phyloP scores from a whole-genome alignment of 2,888 invertebrate species.

The Craniophora ligustri region DNA sequence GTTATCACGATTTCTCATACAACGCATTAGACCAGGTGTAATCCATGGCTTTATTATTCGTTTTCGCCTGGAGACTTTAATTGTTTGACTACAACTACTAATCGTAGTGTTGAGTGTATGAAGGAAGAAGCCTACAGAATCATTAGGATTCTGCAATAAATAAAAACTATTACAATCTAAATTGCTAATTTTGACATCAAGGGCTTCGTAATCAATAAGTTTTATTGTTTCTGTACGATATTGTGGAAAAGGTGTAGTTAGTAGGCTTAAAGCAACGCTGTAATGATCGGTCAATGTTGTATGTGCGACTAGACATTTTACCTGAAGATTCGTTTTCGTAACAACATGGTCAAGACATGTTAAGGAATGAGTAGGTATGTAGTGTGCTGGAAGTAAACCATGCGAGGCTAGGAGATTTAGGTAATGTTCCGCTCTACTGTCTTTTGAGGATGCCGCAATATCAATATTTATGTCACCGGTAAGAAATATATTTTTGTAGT shows the following conservation, averaged over 20 bases:
- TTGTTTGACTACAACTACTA: neutral
- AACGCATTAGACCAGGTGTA: no score
- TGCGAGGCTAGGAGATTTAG: neutral
- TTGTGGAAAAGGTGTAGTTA: neutral
- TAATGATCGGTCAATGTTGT: neutral
- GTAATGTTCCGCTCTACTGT: neutral
- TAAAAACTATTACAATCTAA: neutral
- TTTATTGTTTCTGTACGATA: no score
- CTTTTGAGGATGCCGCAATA: neutral
- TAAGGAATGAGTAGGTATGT: neutral
- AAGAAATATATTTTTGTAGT: neutral
- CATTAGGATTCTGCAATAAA: neutral
- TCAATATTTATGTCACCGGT: neutral
- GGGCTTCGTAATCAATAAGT: neutral
- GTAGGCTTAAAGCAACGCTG: neutral
- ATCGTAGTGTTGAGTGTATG: neutral
- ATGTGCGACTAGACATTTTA: conserved; percentile 1
- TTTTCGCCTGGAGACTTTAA: neutral
- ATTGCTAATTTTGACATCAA: neutral
- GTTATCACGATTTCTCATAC: conserved; percentile 1
- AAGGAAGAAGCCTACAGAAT: neutral
- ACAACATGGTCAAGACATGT: conserved; percentile 2
- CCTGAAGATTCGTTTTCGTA: neutral
- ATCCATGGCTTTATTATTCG: neutral
- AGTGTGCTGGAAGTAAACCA: neutral